phyloP scores from a whole-genome alignment of 1,140 invertebrate species.

The Drosophila saltans region DNA sequence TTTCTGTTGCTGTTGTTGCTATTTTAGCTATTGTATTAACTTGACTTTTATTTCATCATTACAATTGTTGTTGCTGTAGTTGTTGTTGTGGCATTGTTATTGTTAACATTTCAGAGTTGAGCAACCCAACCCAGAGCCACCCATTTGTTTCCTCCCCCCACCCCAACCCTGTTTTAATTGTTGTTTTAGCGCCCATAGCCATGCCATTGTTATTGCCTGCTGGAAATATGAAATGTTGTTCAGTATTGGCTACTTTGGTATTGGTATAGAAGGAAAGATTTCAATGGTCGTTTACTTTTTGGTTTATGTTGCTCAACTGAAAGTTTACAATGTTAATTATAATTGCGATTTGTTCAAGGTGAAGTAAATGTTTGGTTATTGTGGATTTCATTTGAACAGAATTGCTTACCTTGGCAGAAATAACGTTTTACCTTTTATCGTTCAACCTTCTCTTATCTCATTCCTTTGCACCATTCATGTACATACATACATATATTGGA shows the following conservation, averaged over 20 bases:
- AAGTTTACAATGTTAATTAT: constrained; percentile 69
- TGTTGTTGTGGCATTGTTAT: constrained; percentile 63
- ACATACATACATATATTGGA: too few species aligned
- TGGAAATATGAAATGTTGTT: constrained; percentile 32
- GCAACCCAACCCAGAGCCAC: constrained; percentile 11
- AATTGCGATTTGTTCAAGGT: constrained; percentile 41
- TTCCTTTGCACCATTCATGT: neutral
- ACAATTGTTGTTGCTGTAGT: constrained; percentile 50
- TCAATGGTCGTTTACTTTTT: constrained; percentile 41
- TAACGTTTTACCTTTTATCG: neutral
- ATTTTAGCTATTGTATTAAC: constrained; percentile 71
- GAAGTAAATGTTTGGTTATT: constrained; percentile 19
- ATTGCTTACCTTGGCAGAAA: neutral
- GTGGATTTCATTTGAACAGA: constrained; percentile 6
- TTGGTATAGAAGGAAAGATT: constrained; percentile 33
- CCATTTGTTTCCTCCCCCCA: neutral
- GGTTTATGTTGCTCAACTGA: constrained; percentile 18
- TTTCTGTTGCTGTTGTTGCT: constrained; percentile 47
- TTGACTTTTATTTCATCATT: constrained; percentile 76
- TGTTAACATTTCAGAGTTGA: constrained; percentile 67
- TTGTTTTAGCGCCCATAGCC: constrained; percentile 41
- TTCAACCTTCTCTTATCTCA: neutral
- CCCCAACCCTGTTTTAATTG: constrained; percentile 29
- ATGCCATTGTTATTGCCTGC: constrained; percentile 18
- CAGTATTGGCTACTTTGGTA: neutral